phyloP scores from a whole-genome alignment of 92 coral and sea anemone species.

The Siderastrea siderea region DNA sequence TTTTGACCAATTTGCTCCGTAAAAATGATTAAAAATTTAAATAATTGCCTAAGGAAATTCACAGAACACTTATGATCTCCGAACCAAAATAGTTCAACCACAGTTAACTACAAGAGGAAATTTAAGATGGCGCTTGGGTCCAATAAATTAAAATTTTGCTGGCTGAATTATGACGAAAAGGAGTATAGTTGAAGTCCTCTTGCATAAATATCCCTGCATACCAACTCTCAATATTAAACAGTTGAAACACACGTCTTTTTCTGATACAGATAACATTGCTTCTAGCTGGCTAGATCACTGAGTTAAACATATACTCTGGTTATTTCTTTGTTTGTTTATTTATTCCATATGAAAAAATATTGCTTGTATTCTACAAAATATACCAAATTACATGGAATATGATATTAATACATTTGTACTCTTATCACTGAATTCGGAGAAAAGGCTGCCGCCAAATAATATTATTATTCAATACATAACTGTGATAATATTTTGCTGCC shows the following conservation, averaged over 20 bases:
- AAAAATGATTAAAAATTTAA: background rate
- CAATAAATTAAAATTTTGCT: background rate
- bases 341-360: slow-evolving; percentile 89
- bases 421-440: slow-evolving; percentile 72
- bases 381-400: slow-evolving; percentile 73
- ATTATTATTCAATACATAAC: slow-evolving; percentile 22
- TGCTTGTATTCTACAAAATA: slow-evolving; percentile 95
- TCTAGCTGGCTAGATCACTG: slow-evolving; percentile 26
- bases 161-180: background rate
- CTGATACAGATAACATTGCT: background rate
- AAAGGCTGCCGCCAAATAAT: slow-evolving; percentile 53
- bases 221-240: background rate
- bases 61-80: too few species aligned
- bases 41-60: background rate
- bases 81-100: background rate
- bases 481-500: slow-evolving; percentile 20
- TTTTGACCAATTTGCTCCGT: background rate
- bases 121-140: slow-evolving; percentile 24
- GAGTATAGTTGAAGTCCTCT: background rate
- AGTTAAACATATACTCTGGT: slow-evolving; percentile 32
- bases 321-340: slow-evolving; percentile 29
- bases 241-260: background rate
- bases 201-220: slow-evolving; percentile 15
- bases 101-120: background rate
- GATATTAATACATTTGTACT: slow-evolving; percentile 65